Evolutionary conservation across 2,113 vertebrate genomes (phyloP), one percentile per base, ranked within the genome.

Genomic region (Haemorhous mexicanus): DNA sequence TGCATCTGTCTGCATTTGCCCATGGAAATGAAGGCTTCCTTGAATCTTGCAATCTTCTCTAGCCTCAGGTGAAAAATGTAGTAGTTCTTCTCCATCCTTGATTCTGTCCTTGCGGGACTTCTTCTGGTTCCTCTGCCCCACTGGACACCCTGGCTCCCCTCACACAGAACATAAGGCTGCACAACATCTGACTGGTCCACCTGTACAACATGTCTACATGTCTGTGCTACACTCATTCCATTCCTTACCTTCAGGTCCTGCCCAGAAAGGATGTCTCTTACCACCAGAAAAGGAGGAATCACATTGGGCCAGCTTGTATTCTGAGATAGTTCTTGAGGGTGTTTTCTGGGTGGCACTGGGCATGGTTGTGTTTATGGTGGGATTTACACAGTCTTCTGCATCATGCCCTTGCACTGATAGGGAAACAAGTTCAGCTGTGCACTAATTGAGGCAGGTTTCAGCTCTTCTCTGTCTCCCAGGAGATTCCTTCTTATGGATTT

Each of bases 171-270:
- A 35, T 35, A 46, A 66, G 17, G 23, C 61, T 64, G 41, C 32
- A 39, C 41, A 55, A 32, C 10, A 47, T 67, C 20, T 62, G 59
- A 12, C 50, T 39, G 41, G 20, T 50, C 44, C 30, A 53, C 30
- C 33, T 70, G 39, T 66, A 41, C 63, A 68, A 50, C 0, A 3
- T 11, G 3, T 33, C 64, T 69, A 32, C 27, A 5, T 52, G 64
- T 18, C 18, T 69, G 37, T 69, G 37, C 15, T 87, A 44, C 10
- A 1, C 33, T 77, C 0, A 0, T 59, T 77, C 58, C 32, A 41
- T 46, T 90, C 49, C 28, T 84, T 14, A 47, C 20, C 13, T 47
- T 63, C 11, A 33, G 35, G 13, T 30, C 23, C 32, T 76, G 64
- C 47, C 10, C 20, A 35, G 52, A 84, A 21, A 47, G 23, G 44